Conservation (phyloP, 2,888 invertebrate species). For the Orgyia antiqua region DNA sequence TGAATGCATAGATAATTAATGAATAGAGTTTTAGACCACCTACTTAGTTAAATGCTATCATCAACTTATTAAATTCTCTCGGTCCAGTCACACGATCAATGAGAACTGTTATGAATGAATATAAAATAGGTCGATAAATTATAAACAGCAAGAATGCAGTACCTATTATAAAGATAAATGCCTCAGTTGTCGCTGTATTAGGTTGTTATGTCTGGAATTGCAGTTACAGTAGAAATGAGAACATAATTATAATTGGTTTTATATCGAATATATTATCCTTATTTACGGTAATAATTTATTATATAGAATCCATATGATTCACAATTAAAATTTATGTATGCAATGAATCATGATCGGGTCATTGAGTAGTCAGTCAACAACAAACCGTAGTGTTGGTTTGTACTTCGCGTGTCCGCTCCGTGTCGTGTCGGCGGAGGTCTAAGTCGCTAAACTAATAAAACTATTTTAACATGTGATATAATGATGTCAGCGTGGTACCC, state of each 20-base stretch:
- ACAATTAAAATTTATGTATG: constrained; percentile 47
- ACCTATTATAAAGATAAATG: no score
- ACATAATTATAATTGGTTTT: no score
- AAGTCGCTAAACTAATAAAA: constrained; percentile 62
- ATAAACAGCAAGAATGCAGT: no score
- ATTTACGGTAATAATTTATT: constrained; percentile 38
- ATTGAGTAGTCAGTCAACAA: constrained; percentile 63
- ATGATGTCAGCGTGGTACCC: constrained; percentile 70
- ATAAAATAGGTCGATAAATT: no score
- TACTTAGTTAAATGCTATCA: constrained; percentile 2
- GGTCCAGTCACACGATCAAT: no score
- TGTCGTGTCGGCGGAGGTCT: constrained; percentile 38
- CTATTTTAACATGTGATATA: constrained; percentile 72
- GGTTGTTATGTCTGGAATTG: no score
- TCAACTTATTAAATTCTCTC: no score
- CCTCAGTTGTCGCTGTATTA: no score
- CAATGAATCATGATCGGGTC: constrained; percentile 64
- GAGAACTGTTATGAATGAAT: no score
- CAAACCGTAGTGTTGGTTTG: constrained; percentile 56
- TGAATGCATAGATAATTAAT: not conserved
- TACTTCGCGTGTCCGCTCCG: constrained; percentile 38
- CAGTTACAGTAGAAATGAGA: no score
- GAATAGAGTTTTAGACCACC: constrained; percentile 6
- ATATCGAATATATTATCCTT: no score
- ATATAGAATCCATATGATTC: constrained; percentile 57